Percentiles rank a stretch among this genome's conserved stretches.
These are phyloP conservation scores for Synergus umbraculus DNA, from an alignment of 2,888 invertebrate species.

Conservation along the genomic window DNA sequence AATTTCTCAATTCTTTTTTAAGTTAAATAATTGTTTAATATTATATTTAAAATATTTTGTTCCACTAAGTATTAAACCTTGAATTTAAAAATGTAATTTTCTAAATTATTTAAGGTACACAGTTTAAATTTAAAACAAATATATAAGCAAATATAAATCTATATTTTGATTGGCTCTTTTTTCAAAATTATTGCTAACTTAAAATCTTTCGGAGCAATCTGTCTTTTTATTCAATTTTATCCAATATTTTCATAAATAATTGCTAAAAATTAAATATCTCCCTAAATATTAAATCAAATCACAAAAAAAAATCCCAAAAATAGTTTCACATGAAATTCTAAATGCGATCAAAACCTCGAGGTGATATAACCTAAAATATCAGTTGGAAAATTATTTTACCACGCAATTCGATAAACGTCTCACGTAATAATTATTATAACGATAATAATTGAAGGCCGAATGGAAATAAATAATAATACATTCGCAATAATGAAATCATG, in stretches of 20 bases:
- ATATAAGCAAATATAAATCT: too few relatives aligned
- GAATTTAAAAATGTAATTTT: too few relatives aligned
- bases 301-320: neutral
- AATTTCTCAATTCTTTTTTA: neutral
- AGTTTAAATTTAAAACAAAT: too few relatives aligned
- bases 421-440: neutral
- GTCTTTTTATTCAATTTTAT: neutral
- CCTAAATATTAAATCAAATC: neutral
- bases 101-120: too few relatives aligned
- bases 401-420: neutral
- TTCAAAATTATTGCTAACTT: neutral
- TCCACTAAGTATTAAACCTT: too few relatives aligned
- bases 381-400: neutral
- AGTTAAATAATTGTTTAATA: neutral
- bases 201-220: neutral
- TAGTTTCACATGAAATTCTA: too few relatives aligned
- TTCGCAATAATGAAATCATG: neutral
- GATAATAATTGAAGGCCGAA: neutral
- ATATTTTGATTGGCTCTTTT: neutral
- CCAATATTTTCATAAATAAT: neutral
- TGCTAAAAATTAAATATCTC: neutral
- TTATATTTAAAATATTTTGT: neutral
- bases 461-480: neutral
- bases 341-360: neutral
- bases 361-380: conserved; percentile 5